These are phyloP conservation scores for Tenthredo livida DNA, from an alignment of 2,888 invertebrate genomes.

Conservation along the genomic window DNA sequence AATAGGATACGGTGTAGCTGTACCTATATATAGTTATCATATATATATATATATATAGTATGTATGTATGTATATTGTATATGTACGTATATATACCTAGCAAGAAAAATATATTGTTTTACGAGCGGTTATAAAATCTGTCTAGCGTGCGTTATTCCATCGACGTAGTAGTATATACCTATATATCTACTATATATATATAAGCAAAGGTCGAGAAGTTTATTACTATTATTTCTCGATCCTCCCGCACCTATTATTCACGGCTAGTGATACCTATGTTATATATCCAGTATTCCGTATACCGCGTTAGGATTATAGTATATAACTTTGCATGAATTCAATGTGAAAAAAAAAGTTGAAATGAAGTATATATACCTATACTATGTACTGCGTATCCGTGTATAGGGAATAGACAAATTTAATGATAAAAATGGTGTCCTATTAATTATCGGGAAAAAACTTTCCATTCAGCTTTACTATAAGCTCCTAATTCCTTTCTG, in stretches of 20 bases:
- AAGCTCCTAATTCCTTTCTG: not conserved
- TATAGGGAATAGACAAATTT: not conserved
- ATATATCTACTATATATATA: no score
- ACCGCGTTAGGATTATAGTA: not conserved
- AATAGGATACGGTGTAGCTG: not conserved
- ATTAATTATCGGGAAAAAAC: not conserved
- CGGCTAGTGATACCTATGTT: not conserved
- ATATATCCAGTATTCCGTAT: not conserved
- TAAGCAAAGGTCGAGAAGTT: slow-evolving; percentile 18
- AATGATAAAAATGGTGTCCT: not conserved
- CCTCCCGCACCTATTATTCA: not conserved
- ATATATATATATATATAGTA: not conserved
- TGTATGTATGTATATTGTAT: not conserved
- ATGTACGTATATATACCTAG: not conserved
- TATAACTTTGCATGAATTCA: no score
- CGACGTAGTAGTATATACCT: not conserved
- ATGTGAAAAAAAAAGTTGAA: not conserved
- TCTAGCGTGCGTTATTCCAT: slow-evolving; percentile 5
- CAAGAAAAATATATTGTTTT: slow-evolving; percentile 23
- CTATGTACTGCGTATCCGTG: no score
- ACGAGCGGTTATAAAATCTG: slow-evolving; percentile 44
- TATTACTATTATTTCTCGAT: slow-evolving; percentile 16
- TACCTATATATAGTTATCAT: not conserved
- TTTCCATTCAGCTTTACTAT: not conserved
- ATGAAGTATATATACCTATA: no score